A percentile compares a stretch with the other conserved stretches of the same genome.
These are phyloP conservation scores for Kryptopterus vitreolus DNA, from an alignment of 2,797 vertebrate genomes.

Conservation along the genomic window DNA sequence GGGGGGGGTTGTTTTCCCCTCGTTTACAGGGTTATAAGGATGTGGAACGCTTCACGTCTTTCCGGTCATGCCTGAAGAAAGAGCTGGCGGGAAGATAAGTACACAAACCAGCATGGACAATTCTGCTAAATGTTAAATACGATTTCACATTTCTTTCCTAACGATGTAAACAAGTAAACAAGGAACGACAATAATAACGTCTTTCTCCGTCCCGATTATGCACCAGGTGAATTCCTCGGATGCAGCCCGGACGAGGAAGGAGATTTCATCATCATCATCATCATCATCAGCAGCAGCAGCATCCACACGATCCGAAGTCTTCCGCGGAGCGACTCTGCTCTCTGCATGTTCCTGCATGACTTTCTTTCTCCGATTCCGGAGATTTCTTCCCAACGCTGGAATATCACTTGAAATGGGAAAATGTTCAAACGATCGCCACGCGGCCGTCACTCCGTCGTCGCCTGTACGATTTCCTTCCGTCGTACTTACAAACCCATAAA, in stretches of 20 bases:
- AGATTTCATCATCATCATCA: conserved; percentile 3
- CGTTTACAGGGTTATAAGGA: conserved; percentile 89
- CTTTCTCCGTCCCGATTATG: conserved; percentile 30
- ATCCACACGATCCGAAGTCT: conserved; percentile 12
- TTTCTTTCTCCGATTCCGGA: background rate
- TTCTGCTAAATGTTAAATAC: too few species aligned
- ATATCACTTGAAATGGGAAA: conserved; percentile 1
- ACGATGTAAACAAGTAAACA: too few species aligned
- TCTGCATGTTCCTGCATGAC: conserved; percentile 34
- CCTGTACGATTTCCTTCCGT: background rate
- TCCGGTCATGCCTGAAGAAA: conserved; percentile 95
- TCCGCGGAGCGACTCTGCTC: background rate
- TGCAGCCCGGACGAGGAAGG: conserved; percentile 39
- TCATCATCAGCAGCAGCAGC: background rate
- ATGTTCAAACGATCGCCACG: background rate
- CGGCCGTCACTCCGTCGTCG: too few species aligned
- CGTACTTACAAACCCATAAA: too few species aligned
- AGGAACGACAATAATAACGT: too few species aligned
- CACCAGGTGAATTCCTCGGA: conserved; percentile 72
- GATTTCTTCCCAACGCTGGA: background rate
- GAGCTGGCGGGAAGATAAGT: conserved; percentile 87
- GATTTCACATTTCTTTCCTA: background rate
- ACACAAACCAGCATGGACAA: conserved; percentile 21
- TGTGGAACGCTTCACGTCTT: conserved; percentile 88
- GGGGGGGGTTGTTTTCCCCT: too few species aligned